Percentiles rank a stretch among this genome's conserved stretches.
phyloP scores from a whole-genome alignment of 2,113 vertebrate genomes.

The Pachycephala philippinensis region DNA sequence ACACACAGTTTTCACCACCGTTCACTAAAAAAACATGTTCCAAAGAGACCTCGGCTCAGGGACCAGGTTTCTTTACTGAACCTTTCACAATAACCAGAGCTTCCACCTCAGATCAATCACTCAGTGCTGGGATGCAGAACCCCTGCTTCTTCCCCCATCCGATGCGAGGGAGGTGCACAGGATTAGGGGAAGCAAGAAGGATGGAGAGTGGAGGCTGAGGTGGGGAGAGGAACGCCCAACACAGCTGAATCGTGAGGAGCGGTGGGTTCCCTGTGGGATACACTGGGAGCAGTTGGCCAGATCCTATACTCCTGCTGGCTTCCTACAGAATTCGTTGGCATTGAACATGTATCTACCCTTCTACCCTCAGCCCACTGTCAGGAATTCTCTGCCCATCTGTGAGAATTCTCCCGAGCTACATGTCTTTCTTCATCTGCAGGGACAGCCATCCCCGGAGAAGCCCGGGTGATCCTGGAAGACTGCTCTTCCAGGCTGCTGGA shows the following conservation, averaged over 20 bases:
- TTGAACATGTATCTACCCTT: not conserved
- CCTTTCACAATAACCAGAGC: not conserved
- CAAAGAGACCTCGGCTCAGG: not conserved
- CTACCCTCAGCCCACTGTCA: not conserved
- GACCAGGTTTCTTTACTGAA: slow-evolving; percentile 29
- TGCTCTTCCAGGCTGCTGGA: not conserved
- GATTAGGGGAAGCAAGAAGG: slow-evolving; percentile 18
- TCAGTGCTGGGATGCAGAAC: not conserved
- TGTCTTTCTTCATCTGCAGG: not conserved
- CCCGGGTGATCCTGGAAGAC: not conserved
- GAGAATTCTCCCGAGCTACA: not conserved
- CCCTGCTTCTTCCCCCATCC: not conserved
- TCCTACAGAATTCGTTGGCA: not conserved
- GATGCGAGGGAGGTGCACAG: not conserved
- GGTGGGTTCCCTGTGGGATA: not conserved
- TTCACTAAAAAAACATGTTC: not conserved
- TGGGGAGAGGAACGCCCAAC: not conserved
- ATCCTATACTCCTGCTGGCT: not conserved
- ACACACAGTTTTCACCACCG: not conserved
- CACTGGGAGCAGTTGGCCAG: not conserved
- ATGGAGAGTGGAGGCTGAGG: slow-evolving; percentile 2
- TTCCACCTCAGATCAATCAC: not conserved
- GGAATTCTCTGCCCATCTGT: not conserved
- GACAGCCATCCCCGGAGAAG: not conserved
- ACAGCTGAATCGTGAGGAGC: not conserved